Evolutionary conservation across 2,797 vertebrate species (phyloP).

Genomic region (Anolis apletophallus): DNA sequence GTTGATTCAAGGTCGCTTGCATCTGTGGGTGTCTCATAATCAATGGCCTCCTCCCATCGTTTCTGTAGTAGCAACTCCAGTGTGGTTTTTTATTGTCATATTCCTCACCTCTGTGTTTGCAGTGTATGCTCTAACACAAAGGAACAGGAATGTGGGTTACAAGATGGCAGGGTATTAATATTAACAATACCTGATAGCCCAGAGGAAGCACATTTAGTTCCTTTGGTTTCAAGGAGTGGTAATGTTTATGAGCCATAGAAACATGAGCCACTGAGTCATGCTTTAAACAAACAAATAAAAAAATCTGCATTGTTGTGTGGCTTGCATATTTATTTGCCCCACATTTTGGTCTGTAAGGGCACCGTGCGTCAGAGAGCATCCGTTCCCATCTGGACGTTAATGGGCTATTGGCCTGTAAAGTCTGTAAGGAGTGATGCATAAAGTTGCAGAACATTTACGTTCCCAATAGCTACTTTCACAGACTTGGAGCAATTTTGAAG

Average conservation of each 20-base stretch:
- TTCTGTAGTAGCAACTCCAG: not conserved
- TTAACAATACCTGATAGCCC: not conserved
- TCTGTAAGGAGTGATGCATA: not conserved
- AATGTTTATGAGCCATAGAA: not conserved
- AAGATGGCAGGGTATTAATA: not conserved
- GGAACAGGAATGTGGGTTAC: not conserved
- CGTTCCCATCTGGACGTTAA: not conserved
- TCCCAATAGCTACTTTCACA: not conserved
- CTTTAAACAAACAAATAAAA: not conserved
- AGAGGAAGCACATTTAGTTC: not conserved
- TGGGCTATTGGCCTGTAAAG: not conserved
- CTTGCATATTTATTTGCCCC: not conserved
- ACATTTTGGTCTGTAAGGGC: not conserved
- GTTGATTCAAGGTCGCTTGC: no score
- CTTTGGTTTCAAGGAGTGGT: conserved; percentile 20
- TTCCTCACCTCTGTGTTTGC: not conserved
- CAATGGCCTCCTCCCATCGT: not conserved
- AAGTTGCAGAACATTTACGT: not conserved
- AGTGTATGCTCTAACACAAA: not conserved
- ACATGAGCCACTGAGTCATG: not conserved
- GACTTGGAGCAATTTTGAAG: not conserved
- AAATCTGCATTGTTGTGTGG: conserved; percentile 12
- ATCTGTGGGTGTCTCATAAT: not conserved
- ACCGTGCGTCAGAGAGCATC: not conserved
- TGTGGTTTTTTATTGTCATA: not conserved